Evolutionary conservation across 1,140 invertebrate species (phyloP).

Genomic region (Drosophila miranda): DNA sequence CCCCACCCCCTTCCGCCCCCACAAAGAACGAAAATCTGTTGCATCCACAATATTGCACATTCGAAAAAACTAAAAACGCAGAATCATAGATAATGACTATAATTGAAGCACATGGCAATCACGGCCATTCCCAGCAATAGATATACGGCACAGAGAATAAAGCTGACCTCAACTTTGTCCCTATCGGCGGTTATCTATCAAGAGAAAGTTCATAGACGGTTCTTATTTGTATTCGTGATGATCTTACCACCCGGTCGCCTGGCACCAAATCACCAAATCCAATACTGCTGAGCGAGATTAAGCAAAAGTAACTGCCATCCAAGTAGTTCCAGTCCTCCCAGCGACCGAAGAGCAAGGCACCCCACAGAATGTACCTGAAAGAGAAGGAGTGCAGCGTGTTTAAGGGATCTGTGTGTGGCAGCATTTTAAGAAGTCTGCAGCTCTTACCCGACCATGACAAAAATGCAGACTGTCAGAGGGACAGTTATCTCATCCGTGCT

Average conservation of each 20-base stretch:
- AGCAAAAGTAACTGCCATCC: slow-evolving; percentile 96
- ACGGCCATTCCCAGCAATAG: slow-evolving; percentile 98
- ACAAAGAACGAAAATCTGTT: no score
- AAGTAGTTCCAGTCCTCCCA: slow-evolving; percentile 95
- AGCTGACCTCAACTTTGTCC: slow-evolving; percentile 88
- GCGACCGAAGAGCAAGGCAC: slow-evolving; percentile 93
- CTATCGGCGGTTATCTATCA: slow-evolving; percentile 74
- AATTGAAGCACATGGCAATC: slow-evolving; percentile 99
- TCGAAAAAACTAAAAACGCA: no score
- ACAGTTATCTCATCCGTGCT: slow-evolving; percentile 91
- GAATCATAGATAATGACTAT: no score
- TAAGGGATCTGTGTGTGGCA: neutral
- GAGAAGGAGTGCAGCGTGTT: neutral
- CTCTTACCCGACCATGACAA: slow-evolving; percentile 92
- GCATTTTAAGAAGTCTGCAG: no score
- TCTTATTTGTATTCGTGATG: no score
- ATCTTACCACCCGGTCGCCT: slow-evolving; percentile 85
- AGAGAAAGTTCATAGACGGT: no score
- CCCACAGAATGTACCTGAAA: slow-evolving; percentile 91
- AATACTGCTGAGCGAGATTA: slow-evolving; percentile 95
- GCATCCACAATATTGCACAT: no score
- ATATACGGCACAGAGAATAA: slow-evolving; percentile 94
- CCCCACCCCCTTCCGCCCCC: no score
- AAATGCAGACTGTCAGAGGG: slow-evolving; percentile 89
- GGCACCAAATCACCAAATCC: slow-evolving; percentile 97